phyloP scores from a whole-genome alignment of 2,113 vertebrate species.

The Hypanus sabinus region DNA sequence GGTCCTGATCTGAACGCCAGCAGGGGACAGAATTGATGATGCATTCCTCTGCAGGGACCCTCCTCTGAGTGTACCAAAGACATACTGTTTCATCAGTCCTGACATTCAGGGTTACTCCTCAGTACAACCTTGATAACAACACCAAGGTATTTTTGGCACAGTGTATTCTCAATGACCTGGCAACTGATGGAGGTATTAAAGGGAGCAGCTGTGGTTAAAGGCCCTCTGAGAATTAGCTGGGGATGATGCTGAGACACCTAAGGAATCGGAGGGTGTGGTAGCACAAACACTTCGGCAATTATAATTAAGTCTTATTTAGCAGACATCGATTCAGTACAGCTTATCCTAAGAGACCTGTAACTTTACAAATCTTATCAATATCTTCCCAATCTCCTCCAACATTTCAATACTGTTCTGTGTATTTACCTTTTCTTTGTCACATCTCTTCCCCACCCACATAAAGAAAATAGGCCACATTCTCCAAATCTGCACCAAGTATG shows the following conservation, averaged over 20 bases:
- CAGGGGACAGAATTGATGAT: background rate
- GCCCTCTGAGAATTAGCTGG: background rate
- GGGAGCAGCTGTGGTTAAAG: background rate
- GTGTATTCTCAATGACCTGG: background rate
- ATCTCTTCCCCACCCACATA: background rate
- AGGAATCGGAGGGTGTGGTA: background rate
- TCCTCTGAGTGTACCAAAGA: background rate
- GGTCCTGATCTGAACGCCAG: background rate
- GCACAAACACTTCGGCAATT: background rate
- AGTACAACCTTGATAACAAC: background rate
- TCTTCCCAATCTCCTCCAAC: background rate
- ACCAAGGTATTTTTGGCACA: background rate
- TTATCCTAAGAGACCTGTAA: background rate
- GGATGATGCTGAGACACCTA: background rate
- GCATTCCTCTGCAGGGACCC: background rate
- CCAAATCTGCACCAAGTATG: background rate
- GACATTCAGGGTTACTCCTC: background rate
- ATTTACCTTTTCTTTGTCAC: background rate
- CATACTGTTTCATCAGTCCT: background rate
- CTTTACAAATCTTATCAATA: background rate
- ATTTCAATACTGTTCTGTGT: background rate
- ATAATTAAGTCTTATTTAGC: background rate
- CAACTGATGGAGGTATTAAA: background rate
- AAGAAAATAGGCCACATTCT: background rate
- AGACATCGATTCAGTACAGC: background rate